phyloP scores from a whole-genome alignment of 2,888 invertebrate genomes.

The Coleophora deauratella region DNA sequence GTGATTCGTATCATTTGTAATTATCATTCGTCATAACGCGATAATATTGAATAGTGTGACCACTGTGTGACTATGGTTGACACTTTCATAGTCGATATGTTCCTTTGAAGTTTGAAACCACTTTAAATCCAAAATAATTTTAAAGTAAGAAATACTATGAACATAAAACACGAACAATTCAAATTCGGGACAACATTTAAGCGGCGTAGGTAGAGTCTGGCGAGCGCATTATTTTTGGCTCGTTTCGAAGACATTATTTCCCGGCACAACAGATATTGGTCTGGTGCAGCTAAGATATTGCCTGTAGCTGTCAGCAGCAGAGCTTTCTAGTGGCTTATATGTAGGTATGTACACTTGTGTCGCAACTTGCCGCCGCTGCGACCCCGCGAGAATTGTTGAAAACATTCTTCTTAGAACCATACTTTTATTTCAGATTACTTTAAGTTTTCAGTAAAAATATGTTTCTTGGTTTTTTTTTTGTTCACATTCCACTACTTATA shows the following conservation, averaged over 20 bases:
- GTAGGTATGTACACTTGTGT: constrained; percentile 51
- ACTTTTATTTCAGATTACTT: too few species aligned
- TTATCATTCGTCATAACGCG: not conserved
- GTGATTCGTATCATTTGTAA: not conserved
- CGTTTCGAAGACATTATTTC: constrained; percentile 43
- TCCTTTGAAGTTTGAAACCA: too few species aligned
- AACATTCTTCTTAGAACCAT: too few species aligned
- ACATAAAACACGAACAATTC: too few species aligned
- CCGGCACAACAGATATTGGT: constrained; percentile 55
- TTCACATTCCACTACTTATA: too few species aligned
- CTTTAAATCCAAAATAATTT: too few species aligned
- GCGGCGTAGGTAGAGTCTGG: not conserved
- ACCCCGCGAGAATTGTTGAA: too few species aligned
- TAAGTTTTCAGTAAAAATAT: too few species aligned
- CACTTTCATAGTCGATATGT: too few species aligned
- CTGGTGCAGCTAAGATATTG: constrained; percentile 58
- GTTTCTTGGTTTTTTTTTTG: too few species aligned
- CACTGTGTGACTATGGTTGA: too few species aligned
- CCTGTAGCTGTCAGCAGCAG: constrained; percentile 60
- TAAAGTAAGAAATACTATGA: too few species aligned
- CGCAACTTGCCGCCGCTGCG: constrained; percentile 14
- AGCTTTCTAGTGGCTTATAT: constrained; percentile 51
- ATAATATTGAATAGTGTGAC: not conserved
- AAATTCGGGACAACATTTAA: not conserved
- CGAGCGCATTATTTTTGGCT: constrained; percentile 8